Percentiles rank a stretch among this genome's conserved stretches.
Evolutionary conservation across 2,888 invertebrate species (phyloP).

Genomic region (Steromphala cineraria): DNA sequence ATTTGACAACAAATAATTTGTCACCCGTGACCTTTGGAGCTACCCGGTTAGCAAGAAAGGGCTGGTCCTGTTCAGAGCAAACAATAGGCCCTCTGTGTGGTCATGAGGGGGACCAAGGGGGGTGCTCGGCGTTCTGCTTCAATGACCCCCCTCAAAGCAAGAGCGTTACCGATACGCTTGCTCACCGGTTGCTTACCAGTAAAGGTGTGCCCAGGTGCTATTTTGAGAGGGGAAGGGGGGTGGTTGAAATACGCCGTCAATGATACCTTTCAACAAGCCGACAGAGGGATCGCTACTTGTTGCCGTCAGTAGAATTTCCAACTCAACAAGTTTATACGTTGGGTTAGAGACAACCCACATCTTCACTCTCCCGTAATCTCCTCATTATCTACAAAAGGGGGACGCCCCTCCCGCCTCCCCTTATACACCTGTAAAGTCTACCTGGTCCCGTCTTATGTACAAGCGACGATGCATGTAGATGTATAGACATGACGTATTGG

Average conservation of each 20-base stretch:
- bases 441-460: not conserved
- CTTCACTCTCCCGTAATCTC: not conserved
- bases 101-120: not conserved
- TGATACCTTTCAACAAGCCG: not conserved
- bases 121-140: slow-evolving; percentile 6
- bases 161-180: not conserved
- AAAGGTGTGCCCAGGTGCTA: not conserved
- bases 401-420: not conserved
- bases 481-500: too few species aligned
- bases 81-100: slow-evolving; percentile 14
- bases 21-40: slow-evolving; percentile 23
- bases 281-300: not conserved
- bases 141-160: not conserved
- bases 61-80: not conserved
- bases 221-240: not conserved
- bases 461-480: too few species aligned
- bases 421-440: not conserved
- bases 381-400: not conserved
- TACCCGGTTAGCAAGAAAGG: slow-evolving; percentile 3
- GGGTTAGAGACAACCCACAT: not conserved
- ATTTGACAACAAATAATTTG: slow-evolving; percentile 22
- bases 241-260: not conserved
- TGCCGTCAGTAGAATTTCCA: not conserved
- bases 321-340: not conserved
- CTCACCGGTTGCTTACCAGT: not conserved